phyloP scores from a whole-genome alignment of 2,797 vertebrate genomes.

The Poeciliopsis gracilis region DNA sequence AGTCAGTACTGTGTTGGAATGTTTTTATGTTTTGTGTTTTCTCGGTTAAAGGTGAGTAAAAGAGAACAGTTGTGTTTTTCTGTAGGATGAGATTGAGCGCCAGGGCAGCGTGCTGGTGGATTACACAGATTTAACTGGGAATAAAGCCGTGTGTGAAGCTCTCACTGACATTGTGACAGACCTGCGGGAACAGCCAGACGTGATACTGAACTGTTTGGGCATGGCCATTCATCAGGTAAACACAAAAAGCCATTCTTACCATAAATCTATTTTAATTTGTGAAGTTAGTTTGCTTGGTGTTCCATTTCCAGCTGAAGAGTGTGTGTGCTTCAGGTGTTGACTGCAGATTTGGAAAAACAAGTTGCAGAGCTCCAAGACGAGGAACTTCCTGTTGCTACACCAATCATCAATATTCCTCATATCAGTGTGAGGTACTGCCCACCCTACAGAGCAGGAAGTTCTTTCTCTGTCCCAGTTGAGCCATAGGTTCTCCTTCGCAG shows the following conservation, averaged over 20 bases:
- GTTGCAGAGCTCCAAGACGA: constrained; percentile 90
- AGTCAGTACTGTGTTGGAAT: constrained; percentile 73
- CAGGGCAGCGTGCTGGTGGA: constrained; percentile 97
- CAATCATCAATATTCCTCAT: constrained; percentile 90
- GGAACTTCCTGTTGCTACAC: constrained; percentile 83
- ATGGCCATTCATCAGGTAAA: constrained; percentile 94
- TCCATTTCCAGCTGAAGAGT: background rate
- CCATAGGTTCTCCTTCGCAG: constrained; percentile 64
- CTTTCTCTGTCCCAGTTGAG: background rate
- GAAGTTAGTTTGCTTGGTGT: background rate
- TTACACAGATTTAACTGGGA: constrained; percentile 86
- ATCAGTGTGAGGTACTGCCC: constrained; percentile 88
- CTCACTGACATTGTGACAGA: constrained; percentile 83
- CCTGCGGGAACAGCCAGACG: constrained; percentile 90
- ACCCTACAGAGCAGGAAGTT: background rate
- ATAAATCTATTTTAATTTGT: background rate
- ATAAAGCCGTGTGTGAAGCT: constrained; percentile 69
- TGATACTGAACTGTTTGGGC: constrained; percentile 91
- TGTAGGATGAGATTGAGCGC: constrained; percentile 96
- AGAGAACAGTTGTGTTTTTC: background rate
- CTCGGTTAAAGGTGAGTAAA: background rate
- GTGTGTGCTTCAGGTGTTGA: constrained; percentile 85
- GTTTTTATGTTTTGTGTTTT: background rate
- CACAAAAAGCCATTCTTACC: background rate
- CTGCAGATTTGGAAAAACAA: constrained; percentile 91